These are phyloP conservation scores for Poeciliopsis presidionis DNA, from an alignment of 2,797 vertebrate genomes.

Conservation along the genomic window DNA sequence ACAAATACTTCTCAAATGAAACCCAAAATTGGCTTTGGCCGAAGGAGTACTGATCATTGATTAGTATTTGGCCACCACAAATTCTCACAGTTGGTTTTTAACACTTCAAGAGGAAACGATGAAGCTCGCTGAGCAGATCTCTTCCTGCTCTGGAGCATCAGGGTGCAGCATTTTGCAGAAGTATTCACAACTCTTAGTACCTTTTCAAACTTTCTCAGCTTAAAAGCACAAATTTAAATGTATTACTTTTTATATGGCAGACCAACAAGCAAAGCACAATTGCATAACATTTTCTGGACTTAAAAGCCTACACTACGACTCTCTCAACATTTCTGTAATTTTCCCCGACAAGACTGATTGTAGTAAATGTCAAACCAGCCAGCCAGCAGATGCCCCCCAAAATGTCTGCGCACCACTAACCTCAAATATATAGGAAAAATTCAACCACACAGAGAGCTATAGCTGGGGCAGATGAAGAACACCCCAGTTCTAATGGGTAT, in stretches of 20 bases:
- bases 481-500: background rate
- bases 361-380: background rate
- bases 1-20: constrained; percentile 25
- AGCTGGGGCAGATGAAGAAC: background rate
- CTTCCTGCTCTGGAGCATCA: background rate
- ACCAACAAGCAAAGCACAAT: background rate
- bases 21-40: background rate
- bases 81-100: background rate
- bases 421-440: background rate
- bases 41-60: background rate
- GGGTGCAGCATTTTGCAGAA: background rate
- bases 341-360: background rate
- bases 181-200: background rate
- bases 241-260: background rate
- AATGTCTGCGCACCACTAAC: background rate
- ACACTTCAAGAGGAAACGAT: background rate
- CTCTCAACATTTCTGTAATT: background rate
- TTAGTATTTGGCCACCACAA: background rate
- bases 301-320: background rate
- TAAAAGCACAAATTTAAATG: background rate
- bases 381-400: background rate
- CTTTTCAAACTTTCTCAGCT: background rate
- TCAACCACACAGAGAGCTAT: no score
- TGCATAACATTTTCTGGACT: background rate
- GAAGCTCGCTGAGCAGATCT: background rate